These are phyloP conservation scores for Melikaiella ostensackeni DNA, from an alignment of 2,888 invertebrate species.

Conservation along the genomic window DNA sequence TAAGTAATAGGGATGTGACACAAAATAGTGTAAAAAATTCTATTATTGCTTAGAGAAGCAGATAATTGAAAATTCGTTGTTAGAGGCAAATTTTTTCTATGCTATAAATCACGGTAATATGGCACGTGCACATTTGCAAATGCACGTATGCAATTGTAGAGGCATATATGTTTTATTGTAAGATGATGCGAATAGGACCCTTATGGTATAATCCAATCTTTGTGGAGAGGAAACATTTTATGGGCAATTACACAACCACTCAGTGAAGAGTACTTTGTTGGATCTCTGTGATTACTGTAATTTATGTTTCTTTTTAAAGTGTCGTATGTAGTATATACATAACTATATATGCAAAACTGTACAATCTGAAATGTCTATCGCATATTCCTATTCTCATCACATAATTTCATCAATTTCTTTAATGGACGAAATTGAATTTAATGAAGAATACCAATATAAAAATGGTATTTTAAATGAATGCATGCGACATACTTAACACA, in stretches of 20 bases:
- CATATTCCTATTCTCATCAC: background rate
- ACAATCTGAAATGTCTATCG: background rate
- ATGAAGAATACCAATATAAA: background rate
- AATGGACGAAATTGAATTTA: background rate
- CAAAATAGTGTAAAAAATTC: background rate
- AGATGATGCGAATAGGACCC: background rate
- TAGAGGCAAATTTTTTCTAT: background rate
- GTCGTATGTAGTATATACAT: background rate
- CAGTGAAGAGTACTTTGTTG: constrained; percentile 12
- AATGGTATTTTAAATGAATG: background rate
- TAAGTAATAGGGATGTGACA: background rate
- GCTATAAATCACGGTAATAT: background rate
- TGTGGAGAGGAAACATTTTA: background rate
- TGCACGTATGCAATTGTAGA: background rate
- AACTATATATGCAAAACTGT: background rate
- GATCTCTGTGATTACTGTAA: constrained; percentile 23
- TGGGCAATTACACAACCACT: constrained; percentile 21
- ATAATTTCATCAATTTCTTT: constrained; percentile 8
- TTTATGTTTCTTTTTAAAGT: constrained; percentile 20
- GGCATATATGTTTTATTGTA: background rate
- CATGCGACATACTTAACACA: background rate
- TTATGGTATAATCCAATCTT: constrained; percentile 17
- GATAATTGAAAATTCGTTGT: background rate
- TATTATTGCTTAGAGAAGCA: background rate
- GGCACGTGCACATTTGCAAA: constrained; percentile 12